Base-by-base conservation (phyloP, 1,140 invertebrate species). In the Polypedilum pembai region DNA sequence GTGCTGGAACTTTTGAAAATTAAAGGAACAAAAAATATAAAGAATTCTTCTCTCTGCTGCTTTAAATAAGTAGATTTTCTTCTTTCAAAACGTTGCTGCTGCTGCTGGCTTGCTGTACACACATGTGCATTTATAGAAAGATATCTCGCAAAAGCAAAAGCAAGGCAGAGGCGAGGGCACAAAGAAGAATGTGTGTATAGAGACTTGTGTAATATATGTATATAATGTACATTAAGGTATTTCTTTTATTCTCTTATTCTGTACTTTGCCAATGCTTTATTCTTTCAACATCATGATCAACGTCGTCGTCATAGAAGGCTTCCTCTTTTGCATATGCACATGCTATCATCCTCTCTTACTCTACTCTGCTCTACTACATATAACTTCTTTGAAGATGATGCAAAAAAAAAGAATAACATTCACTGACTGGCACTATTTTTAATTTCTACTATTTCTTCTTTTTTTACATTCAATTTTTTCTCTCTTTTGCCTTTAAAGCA, bases 61-160 rank as follows among this genome's bases (percentile, higher is more conserved):
- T 33, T 33, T 33, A 33, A 33, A 33, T 33, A 33, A 33, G 24
- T 33, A 33, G 24, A 33, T 33, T 33, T 33, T 33, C 24, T 33
- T 33, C 24, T 33, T 33, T 33, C 5, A 33, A n/a, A 33, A 33
- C 24, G 5, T 33, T 33, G 24, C 24, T 33, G 24, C 24, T 33
- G 24, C 24, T 33, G 24, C 5, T 33, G 24, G 24, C 5, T 33
- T 33, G 24, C 1, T 33, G 24, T 33, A 5, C 40, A 75, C 72
- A 75, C 73, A 66, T 66, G 73, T 75, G 72, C 73, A 72, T 66
- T 69, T 75, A 73, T 8, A 40, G 40, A 73, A 40, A 73, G n/a
- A 73, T 33, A 24, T 20, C n/a, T n/a, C 20, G 8, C 10, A 40
- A 20, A 73, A 21, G 33, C 66, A 75, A 33, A n/a, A 21, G 20